Base-by-base conservation (phyloP, 2,888 invertebrate genomes). In the Cosmorhoe ocellata region DNA sequence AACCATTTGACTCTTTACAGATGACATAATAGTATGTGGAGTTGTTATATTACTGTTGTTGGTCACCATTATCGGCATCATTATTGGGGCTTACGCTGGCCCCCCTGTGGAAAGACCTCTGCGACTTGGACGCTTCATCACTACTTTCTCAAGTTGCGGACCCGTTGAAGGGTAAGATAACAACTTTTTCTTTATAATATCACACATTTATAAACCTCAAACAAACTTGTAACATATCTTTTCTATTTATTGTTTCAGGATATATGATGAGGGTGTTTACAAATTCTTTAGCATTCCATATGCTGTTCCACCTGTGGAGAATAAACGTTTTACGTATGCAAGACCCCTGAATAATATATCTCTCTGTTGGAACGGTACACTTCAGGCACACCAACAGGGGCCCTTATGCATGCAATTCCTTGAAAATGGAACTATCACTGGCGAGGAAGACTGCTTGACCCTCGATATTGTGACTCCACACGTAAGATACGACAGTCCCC, bases 201-300 rank as follows among this genome's bases (percentile, higher is more conserved):
- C 4, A 18, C 18, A 18, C 18, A 18, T 18, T 18, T 18, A 4
- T 4, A 18, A 4, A 24, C 6, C 1, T 7, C 24, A 24, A 6
- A 24, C 5, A 24, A 5, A 5, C 3, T 24, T 24, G 6, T 18
- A 18, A 18, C 18, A 3, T 18, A 18, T 18, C 18, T 2, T 18
- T 3, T 18, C 4, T 18, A 28, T 13, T 31, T 54, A 42, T 50
- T 67, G 58, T 72, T 85, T 18, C 79, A 94, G 94, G 11, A 81
- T 95, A 33, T 84, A 95, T 54, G 94, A 96, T 67, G 95, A 96
- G 67, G 94, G 94, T 28, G 94, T 94, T 0, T 95, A 94, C 66
- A 95, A 95, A 9, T 97, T 96, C 81, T 93, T 94, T 36, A 95
- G 96, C 44, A 94, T 97, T 52, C 96, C 96, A 0, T 97, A 95